Conservation (phyloP, 2,113 vertebrate species). For the Serilophus lunatus region DNA sequence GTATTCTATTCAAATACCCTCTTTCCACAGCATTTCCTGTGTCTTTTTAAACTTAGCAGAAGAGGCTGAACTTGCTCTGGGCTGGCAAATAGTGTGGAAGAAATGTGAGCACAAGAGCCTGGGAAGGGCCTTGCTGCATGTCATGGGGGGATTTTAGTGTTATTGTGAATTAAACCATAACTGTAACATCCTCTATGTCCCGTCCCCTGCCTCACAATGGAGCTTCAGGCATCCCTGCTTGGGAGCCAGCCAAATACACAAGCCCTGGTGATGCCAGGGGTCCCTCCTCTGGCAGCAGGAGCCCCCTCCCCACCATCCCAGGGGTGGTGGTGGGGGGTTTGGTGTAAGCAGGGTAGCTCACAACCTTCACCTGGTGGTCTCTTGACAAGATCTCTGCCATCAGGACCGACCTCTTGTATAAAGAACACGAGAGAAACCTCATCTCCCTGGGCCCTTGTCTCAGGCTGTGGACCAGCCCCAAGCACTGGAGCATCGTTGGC, state of each 20-base stretch:
- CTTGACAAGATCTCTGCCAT: not conserved
- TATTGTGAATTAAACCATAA: not conserved
- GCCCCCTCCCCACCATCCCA: not conserved
- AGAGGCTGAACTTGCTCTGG: not conserved
- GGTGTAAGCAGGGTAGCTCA: not conserved
- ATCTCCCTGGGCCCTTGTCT: accelerated
- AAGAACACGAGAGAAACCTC: not conserved
- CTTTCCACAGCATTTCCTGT: not conserved
- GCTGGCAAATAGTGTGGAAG: not conserved
- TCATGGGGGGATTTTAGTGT: not conserved
- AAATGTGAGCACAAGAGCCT: not conserved
- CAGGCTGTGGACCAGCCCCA: not conserved
- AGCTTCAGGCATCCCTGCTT: not conserved
- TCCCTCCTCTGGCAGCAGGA: not conserved
- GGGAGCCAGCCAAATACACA: not conserved
- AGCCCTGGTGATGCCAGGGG: not conserved
- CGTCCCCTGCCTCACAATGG: not conserved
- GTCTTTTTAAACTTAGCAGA: not conserved
- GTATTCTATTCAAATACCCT: not conserved
- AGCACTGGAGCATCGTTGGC: not conserved
- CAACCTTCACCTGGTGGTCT: not conserved
- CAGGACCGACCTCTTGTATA: not conserved
- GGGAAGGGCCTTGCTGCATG: not conserved
- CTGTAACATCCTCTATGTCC: not conserved
- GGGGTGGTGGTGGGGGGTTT: not conserved